Evolutionary conservation across 2,888 invertebrate species (phyloP).

Genomic region (Pheosia tremula): DNA sequence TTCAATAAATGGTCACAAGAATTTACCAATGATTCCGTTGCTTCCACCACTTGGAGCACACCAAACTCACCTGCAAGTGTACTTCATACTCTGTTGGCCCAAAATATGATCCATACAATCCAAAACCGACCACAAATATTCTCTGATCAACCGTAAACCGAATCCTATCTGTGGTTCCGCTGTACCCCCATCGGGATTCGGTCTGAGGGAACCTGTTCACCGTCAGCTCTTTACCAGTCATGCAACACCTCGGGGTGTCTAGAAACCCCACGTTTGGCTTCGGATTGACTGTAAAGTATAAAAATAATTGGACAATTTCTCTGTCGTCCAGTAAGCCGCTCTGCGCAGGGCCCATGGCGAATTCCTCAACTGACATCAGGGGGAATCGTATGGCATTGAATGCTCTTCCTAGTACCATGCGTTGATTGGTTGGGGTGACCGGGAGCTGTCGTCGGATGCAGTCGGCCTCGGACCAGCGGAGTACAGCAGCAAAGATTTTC

Average conservation of each 20-base stretch:
- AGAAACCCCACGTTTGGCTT: constrained; percentile 90
- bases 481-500: constrained; percentile 89
- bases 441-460: constrained; percentile 87
- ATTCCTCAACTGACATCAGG: constrained; percentile 93
- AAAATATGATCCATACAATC: constrained; percentile 92
- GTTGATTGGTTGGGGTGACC: constrained; percentile 87
- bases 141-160: constrained; percentile 92
- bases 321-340: constrained; percentile 90
- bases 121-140: constrained; percentile 93
- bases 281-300: constrained; percentile 90
- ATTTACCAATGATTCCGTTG: background rate
- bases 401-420: constrained; percentile 88
- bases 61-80: constrained; percentile 81
- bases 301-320: constrained; percentile 89
- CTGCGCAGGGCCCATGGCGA: constrained; percentile 90
- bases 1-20: background rate
- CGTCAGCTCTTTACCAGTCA: constrained; percentile 91
- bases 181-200: constrained; percentile 93
- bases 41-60: no score
- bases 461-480: constrained; percentile 90
- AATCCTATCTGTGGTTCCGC: constrained; percentile 92
- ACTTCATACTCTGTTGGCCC: constrained; percentile 91
- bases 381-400: constrained; percentile 91
- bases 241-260: constrained; percentile 89
- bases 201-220: constrained; percentile 90